These are phyloP conservation scores for Myotis davidii DNA, from an alignment of 2,113 vertebrate genomes.

Conservation along the genomic window DNA sequence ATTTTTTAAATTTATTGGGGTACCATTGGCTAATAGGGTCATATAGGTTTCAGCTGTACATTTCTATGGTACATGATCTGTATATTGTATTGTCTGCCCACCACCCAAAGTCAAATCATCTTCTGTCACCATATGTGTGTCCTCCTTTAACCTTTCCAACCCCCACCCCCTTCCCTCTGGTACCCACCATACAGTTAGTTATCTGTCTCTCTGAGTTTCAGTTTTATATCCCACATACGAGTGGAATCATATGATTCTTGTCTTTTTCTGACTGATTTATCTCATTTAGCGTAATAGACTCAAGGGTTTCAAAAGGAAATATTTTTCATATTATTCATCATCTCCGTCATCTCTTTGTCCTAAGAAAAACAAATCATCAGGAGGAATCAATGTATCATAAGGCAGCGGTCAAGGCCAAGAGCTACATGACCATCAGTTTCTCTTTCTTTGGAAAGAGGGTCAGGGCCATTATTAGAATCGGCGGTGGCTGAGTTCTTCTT, in stretches of 20 bases:
- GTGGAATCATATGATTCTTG: not conserved
- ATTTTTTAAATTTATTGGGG: not conserved
- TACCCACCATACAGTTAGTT: not conserved
- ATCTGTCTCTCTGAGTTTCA: not conserved
- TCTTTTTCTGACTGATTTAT: not conserved
- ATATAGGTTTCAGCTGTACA: not conserved
- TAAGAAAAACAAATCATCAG: not conserved
- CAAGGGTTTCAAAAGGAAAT: not conserved
- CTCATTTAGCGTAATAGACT: not conserved
- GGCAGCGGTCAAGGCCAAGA: not conserved
- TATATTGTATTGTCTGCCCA: not conserved
- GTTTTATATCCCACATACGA: not conserved
- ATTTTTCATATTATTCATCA: not conserved
- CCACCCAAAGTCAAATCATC: not conserved
- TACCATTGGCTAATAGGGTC: not conserved
- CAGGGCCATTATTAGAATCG: not conserved
- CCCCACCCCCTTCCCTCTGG: not conserved
- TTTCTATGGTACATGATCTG: not conserved
- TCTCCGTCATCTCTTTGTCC: not conserved
- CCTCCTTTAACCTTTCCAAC: not conserved
- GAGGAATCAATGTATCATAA: not conserved
- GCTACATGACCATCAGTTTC: not conserved
- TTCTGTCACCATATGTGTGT: not conserved
- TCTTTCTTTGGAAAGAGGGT: not conserved
- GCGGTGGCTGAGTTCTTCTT: not conserved